A percentile compares a stretch with the other conserved stretches of the same genome.
These are phyloP conservation scores for Blennius ocellaris DNA, from an alignment of 2,113 vertebrate genomes.

Conservation along the genomic window DNA sequence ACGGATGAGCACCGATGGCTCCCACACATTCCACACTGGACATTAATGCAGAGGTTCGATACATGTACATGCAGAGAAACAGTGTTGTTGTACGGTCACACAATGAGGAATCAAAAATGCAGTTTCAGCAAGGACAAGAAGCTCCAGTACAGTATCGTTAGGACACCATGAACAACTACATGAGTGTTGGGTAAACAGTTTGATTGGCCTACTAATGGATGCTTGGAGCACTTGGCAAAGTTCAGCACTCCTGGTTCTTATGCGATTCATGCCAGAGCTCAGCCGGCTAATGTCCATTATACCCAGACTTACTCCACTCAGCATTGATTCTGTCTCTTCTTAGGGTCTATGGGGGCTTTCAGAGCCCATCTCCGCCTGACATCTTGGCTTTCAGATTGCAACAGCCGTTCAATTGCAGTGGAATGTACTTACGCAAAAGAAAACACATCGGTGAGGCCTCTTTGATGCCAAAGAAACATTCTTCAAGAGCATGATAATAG, in stretches of 20 bases:
- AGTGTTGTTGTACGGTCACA: slow-evolving; percentile 2
- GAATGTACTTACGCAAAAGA: slow-evolving; percentile 17
- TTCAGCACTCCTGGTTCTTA: slow-evolving; percentile 48
- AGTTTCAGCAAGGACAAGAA: slow-evolving; percentile 11
- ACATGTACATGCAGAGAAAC: not conserved
- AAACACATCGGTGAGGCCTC: slow-evolving; percentile 17
- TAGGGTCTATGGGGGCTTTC: slow-evolving; percentile 65
- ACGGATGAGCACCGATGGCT: slow-evolving; percentile 22
- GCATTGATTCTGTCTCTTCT: slow-evolving; percentile 71
- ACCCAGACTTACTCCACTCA: slow-evolving; percentile 51
- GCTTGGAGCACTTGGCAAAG: slow-evolving; percentile 60
- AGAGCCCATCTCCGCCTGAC: slow-evolving; percentile 48
- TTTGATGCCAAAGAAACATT: slow-evolving; percentile 5
- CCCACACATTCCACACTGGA: not conserved
- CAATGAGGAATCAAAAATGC: not conserved
- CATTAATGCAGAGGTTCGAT: not conserved
- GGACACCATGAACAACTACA: slow-evolving; percentile 19
- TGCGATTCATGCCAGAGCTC: slow-evolving; percentile 54
- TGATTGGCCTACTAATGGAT: slow-evolving; percentile 64
- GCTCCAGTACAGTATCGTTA: slow-evolving; percentile 17
- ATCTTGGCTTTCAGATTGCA: slow-evolving; percentile 60
- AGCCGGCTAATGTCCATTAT: slow-evolving; percentile 69
- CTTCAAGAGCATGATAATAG: slow-evolving; percentile 10
- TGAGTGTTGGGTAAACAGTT: slow-evolving; percentile 51
- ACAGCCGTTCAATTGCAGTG: slow-evolving; percentile 53